phyloP scores from a whole-genome alignment of 2,113 vertebrate species.

The Toxotes chatareus region DNA sequence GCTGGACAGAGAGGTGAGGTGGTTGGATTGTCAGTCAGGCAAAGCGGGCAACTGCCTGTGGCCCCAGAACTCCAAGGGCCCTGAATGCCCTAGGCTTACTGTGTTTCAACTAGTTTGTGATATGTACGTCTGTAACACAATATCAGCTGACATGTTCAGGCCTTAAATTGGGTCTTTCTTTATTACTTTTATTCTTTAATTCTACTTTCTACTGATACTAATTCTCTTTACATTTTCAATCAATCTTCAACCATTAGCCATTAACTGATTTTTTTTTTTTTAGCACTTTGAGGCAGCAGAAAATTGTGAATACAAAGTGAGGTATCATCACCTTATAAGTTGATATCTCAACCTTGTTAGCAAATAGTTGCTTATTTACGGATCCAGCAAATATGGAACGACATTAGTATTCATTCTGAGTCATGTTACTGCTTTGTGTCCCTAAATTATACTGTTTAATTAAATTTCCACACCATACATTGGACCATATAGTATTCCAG shows the following conservation, averaged over 20 bases:
- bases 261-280: too few species aligned
- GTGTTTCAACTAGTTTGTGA: background rate
- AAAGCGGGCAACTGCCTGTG: background rate
- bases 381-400: background rate
- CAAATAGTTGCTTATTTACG: background rate
- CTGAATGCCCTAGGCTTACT: too few species aligned
- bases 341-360: background rate
- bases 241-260: background rate
- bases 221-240: background rate
- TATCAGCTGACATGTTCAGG: background rate
- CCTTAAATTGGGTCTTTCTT: too few species aligned
- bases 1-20: background rate
- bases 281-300: too few species aligned
- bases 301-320: too few species aligned
- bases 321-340: background rate
- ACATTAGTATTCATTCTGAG: background rate
- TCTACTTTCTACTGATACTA: background rate
- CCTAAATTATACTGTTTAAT: too few species aligned
- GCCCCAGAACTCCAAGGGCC: too few species aligned
- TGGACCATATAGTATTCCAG: too few species aligned
- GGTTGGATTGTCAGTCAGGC: background rate
- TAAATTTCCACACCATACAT: too few species aligned
- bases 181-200: too few species aligned
- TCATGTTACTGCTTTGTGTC: background rate
- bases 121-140: background rate